These are phyloP conservation scores for Melieria crassipennis DNA, from an alignment of 2,888 invertebrate genomes.

Conservation along the genomic window DNA sequence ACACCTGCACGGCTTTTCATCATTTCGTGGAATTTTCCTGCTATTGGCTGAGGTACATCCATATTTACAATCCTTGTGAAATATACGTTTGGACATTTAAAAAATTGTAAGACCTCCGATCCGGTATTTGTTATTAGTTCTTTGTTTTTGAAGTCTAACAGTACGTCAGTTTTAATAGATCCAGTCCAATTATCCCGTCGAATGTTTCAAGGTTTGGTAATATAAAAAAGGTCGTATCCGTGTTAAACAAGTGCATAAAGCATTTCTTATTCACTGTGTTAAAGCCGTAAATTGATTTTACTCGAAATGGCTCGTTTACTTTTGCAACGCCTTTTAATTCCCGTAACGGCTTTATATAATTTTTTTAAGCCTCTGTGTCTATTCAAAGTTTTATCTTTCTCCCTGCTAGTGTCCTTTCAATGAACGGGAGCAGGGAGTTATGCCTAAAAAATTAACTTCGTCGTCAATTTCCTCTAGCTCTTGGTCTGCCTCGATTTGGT, in stretches of 20 bases:
- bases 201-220: conserved; percentile 17
- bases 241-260: conserved; percentile 27
- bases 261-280: conserved; percentile 18
- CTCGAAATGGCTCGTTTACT: conserved; percentile 18
- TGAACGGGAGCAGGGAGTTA: conserved; percentile 30
- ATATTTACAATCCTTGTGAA: conserved; percentile 15
- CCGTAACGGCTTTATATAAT: conserved; percentile 32
- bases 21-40: conserved; percentile 18
- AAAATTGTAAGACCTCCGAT: conserved; percentile 20
- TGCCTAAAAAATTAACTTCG: conserved; percentile 36
- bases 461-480: background rate
- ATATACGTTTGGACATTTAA: conserved; percentile 21
- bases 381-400: conserved; percentile 28
- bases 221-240: conserved; percentile 29
- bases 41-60: conserved; percentile 7
- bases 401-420: conserved; percentile 7
- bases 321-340: conserved; percentile 19
- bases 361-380: conserved; percentile 37
- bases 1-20: conserved; percentile 13
- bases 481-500: background rate
- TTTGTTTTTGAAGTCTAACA: too few relatives aligned
- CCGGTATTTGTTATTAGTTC: background rate
- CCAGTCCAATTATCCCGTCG: conserved; percentile 28
- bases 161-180: conserved; percentile 1
- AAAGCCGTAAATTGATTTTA: conserved; percentile 30